Percentiles rank a stretch among this genome's conserved stretches.
These are phyloP conservation scores for Rhogogaster chlorosoma DNA, from an alignment of 2,888 invertebrate genomes.

Conservation along the genomic window DNA sequence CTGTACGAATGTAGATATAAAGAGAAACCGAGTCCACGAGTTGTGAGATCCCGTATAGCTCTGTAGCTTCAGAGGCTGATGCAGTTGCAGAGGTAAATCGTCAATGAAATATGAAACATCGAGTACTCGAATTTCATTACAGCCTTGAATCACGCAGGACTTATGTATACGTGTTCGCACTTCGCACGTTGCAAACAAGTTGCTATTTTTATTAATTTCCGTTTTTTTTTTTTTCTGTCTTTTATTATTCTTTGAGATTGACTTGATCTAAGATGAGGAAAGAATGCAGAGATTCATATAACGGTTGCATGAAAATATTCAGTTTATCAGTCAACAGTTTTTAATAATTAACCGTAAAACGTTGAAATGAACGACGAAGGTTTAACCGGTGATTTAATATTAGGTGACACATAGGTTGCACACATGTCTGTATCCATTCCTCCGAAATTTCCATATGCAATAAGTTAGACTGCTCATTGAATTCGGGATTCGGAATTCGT, in stretches of 20 bases:
- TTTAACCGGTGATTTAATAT: background rate
- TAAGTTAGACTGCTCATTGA: background rate
- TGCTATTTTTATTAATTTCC: background rate
- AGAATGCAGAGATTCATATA: background rate
- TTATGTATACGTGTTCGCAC: too few species aligned
- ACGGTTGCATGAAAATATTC: background rate
- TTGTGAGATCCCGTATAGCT: background rate
- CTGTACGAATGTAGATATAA: background rate
- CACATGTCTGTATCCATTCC: background rate
- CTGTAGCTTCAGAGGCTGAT: background rate
- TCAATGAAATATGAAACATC: constrained; percentile 6
- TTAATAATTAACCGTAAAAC: background rate
- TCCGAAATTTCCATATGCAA: background rate
- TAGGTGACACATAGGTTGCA: background rate
- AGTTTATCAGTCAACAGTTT: background rate
- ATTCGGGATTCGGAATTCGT: background rate
- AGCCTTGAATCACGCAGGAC: background rate
- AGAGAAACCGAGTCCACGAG: background rate
- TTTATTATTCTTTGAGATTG: background rate
- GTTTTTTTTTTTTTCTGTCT: background rate
- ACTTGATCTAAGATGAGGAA: too few species aligned
- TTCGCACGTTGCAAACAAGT: background rate
- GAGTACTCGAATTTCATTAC: background rate
- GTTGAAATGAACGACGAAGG: background rate
- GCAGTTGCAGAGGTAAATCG: background rate